Base-by-base conservation (phyloP, 2,888 invertebrate genomes). In the Stegophylla sp. region DNA sequence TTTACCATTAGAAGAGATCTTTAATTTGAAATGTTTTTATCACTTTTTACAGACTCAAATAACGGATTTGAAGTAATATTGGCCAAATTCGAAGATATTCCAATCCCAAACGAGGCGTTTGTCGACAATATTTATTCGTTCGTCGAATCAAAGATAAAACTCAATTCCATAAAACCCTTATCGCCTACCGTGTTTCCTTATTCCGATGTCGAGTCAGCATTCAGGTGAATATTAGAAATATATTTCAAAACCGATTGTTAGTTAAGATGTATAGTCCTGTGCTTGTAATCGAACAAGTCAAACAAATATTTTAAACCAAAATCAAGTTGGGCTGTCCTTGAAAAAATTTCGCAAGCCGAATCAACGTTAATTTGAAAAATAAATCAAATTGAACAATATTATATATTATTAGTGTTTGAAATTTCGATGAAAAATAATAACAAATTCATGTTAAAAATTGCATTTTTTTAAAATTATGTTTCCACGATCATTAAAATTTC, bases 71-170 rank as follows among this genome's bases (percentile, higher is more conserved):
- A 7, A 61, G 48, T 79, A 9, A 23, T 79, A 71, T 61, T 69
- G 75, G 89, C 90, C 82, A 86, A 90, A 41, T 86, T 90, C 83
- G 90, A 90, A 85, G 88, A 89, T 10, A 85, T 90, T 82, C 89
- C 90, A 85, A 85, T 86, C 41, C 88, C 88, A 71, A 89, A 89
- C 87, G 84, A 86, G 75, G 86, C 87, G 41, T 88, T 90, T 41
- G 41, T 64, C 7, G 41, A 75, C 28, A 13, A 13, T 13, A 53
- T 75, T 45, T 87, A 88, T 9, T 83, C 86, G 7, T 86, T 89
- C 51, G 85, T 90, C 9, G 85, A 86, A 4, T 86, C 88, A 64
- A 90, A 90, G 66, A 88, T 91, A 81, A 84, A 86, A 72, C 85
- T 85, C 43, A 90, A 90, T 20, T 88, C 88, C 43, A 90, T 91